These are phyloP conservation scores for Ormyrus labotus DNA, from an alignment of 2,888 invertebrate species.

Conservation along the genomic window DNA sequence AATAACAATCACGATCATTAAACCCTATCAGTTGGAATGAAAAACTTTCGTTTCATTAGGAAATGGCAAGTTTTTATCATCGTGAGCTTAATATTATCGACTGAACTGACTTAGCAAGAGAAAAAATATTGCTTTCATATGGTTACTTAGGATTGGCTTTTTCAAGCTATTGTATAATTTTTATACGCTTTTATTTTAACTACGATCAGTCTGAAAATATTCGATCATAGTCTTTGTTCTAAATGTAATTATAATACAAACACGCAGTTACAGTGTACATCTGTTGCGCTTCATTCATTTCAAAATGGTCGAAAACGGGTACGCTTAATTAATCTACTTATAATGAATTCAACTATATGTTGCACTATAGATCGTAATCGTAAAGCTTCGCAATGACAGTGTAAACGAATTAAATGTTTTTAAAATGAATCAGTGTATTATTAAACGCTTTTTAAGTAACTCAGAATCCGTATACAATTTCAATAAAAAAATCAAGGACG, in stretches of 20 bases:
- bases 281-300: conserved; percentile 36
- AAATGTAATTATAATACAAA: conserved; percentile 38
- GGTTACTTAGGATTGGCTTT: conserved; percentile 18
- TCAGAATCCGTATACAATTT: neutral
- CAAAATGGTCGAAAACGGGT: conserved; percentile 30
- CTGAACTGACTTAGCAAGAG: conserved; percentile 29
- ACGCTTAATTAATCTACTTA: conserved; percentile 38
- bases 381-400: neutral
- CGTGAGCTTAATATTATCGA: conserved; percentile 17
- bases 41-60: conserved; percentile 24
- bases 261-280: conserved; percentile 22
- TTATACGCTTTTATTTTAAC: conserved; percentile 32
- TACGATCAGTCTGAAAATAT: conserved; percentile 53
- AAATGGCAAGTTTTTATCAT: conserved; percentile 33
- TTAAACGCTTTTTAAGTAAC: neutral
- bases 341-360: neutral
- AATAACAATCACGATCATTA: conserved; percentile 33
- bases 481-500: conserved; percentile 21
- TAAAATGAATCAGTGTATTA: neutral
- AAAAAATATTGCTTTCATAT: conserved; percentile 47
- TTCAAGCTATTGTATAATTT: conserved; percentile 31
- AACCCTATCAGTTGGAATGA: neutral
- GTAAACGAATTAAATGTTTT: neutral
- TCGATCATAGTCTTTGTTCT: conserved; percentile 44
- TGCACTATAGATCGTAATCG: neutral